Base-by-base conservation (phyloP, 2,888 invertebrate genomes). In the Teleiodes luculella region DNA sequence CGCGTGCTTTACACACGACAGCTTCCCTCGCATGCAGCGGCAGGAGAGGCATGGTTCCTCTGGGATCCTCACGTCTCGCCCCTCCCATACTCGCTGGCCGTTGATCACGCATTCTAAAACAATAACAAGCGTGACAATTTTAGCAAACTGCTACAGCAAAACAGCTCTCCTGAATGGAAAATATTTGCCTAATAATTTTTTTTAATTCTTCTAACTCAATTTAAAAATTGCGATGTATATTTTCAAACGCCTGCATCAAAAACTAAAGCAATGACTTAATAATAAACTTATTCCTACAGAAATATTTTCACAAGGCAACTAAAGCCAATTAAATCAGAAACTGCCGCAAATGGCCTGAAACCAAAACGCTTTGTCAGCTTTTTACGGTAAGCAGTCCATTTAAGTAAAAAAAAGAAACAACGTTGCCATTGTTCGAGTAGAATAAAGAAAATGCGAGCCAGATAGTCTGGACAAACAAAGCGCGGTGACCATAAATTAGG, bases 21-120 rank as follows among this genome's bases (percentile, higher is more conserved):
- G 82, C 52, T 92, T 91, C 11, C 92, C 92, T 64, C 91, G 91
- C 63, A 92, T 91, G 78, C 97, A 97, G 41, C 94, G 93, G 70
- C 97, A 97, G 53, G 95, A 95, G 58, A 97, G 86, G 72, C 97
- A 97, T 2, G 96, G 96, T 83, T 97, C 97, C 74, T 96, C 96
- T 39, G 94, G 93, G 41, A 94, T 92, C 43, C 94, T 93, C 41
- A 96, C 96, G 59, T 95, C 95, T 53, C 95, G 92, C 18, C 95
- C 96, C 66, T 95, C 94, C 62, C 93, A 92, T 28, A 96, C 95
- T 37, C 92, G 92, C 80, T 95, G 95, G 0, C 96, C 96, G 73
- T 97, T 96, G 68, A 97, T 93, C 67, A 91, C 91, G 76, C 96
- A 96, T 62, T 95, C 96, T 95, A 87, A 7, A 90, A 89, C 55